Evolutionary conservation across 2,888 invertebrate genomes (phyloP).

Genomic region (Lasioglossum oenotherae): DNA sequence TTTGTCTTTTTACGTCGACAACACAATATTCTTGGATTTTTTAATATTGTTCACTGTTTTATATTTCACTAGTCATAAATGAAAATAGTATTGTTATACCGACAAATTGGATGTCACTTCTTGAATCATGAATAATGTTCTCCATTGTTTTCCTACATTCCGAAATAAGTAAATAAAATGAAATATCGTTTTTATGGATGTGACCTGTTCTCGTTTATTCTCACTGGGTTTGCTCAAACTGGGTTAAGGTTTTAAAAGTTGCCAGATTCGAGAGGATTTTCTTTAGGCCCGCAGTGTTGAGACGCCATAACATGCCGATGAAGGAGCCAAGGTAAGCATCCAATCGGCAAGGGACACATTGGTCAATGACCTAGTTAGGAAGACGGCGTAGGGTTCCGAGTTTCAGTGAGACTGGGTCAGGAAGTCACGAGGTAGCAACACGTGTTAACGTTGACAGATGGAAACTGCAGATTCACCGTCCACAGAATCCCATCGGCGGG

Average conservation of each 20-base stretch:
- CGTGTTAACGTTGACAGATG: slow-evolving; percentile 14
- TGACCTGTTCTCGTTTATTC: no score
- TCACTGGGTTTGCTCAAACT: background rate
- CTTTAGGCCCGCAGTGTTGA: background rate
- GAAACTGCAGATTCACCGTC: slow-evolving; percentile 10
- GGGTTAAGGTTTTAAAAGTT: background rate
- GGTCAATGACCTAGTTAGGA: background rate
- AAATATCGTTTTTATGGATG: no score
- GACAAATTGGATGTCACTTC: no score
- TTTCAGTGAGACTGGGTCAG: background rate
- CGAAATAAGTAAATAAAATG: no score
- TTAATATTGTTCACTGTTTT: no score
- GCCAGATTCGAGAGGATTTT: background rate
- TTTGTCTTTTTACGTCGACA: no score
- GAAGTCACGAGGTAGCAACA: slow-evolving; percentile 6
- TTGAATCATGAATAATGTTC: no score
- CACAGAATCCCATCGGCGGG: background rate
- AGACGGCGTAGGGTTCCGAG: background rate
- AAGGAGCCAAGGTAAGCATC: background rate
- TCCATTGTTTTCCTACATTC: no score
- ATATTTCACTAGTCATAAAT: no score
- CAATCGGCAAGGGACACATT: background rate
- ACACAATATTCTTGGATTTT: no score
- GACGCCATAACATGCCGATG: background rate
- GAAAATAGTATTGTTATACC: no score